These are phyloP conservation scores for Sisor rabdophorus DNA, from an alignment of 2,113 vertebrate genomes.

Conservation along the genomic window DNA sequence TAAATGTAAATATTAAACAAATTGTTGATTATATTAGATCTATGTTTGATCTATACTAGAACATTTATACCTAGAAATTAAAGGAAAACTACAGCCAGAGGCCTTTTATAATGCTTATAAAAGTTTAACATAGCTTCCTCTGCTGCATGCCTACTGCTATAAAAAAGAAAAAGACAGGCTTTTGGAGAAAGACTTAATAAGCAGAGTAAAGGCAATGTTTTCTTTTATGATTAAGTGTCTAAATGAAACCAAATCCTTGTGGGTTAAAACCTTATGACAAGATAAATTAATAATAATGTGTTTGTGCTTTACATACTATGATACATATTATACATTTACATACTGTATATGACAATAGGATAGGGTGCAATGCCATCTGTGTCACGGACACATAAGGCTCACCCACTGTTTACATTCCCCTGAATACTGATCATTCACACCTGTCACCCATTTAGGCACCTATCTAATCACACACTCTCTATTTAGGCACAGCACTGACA, in stretches of 20 bases:
- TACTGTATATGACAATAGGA: background rate
- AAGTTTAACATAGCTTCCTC: constrained; percentile 25
- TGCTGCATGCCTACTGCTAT: constrained; percentile 21
- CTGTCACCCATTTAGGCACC: too few relatives aligned
- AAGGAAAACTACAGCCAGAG: constrained; percentile 32
- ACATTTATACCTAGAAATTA: too few relatives aligned
- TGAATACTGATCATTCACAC: too few relatives aligned
- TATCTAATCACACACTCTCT: too few relatives aligned
- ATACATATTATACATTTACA: too few relatives aligned
- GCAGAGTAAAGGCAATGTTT: background rate
- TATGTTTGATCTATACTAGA: too few relatives aligned
- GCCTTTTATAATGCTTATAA: constrained; percentile 29
- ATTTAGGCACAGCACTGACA: too few relatives aligned
- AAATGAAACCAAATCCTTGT: constrained; percentile 38
- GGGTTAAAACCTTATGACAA: constrained; percentile 38
- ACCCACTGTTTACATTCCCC: too few relatives aligned
- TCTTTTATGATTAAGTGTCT: constrained; percentile 17
- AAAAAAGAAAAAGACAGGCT: constrained; percentile 21
- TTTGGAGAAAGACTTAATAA: constrained; percentile 37
- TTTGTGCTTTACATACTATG: constrained; percentile 37
- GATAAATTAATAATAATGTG: constrained; percentile 31
- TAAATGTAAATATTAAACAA: background rate
- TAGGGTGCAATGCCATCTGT: constrained; percentile 9
- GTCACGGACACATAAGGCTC: too few relatives aligned
- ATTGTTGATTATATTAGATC: too few relatives aligned